Evolutionary conservation across 2,888 invertebrate genomes (phyloP).

Genomic region (Drosophila melanocephala): DNA sequence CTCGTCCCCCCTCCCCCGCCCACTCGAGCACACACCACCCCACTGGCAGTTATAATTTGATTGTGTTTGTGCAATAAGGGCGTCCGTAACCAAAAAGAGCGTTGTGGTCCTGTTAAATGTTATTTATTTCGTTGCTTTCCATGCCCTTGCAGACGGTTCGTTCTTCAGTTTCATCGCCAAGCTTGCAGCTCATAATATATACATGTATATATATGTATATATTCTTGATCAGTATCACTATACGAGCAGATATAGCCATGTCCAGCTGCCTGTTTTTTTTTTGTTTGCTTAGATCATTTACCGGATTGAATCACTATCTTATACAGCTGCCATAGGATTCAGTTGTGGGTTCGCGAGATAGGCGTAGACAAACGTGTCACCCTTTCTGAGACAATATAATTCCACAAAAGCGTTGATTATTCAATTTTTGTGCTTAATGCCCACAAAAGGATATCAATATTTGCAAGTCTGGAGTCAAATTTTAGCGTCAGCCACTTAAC

Average conservation of each 20-base stretch:
- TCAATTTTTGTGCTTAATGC: not conserved
- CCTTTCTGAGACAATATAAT: not conserved
- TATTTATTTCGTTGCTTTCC: conserved; percentile 36
- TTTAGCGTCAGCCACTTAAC: not conserved
- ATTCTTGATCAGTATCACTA: not conserved
- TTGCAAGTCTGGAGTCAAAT: too few relatives aligned
- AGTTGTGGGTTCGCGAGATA: not conserved
- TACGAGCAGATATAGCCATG: not conserved
- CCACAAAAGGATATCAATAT: not conserved
- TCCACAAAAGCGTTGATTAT: not conserved
- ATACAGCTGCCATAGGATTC: not conserved
- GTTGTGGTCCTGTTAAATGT: conserved; percentile 44
- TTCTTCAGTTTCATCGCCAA: not conserved
- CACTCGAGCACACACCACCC: not conserved
- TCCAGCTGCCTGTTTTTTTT: not conserved
- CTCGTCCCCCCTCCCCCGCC: not conserved
- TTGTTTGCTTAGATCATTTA: not conserved
- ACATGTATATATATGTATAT: not conserved
- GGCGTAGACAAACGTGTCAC: not conserved
- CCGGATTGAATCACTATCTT: not conserved
- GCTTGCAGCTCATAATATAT: not conserved
- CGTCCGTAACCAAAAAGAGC: conserved; percentile 23
- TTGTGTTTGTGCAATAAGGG: conserved; percentile 61
- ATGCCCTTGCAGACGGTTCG: not conserved
- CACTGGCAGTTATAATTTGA: conserved; percentile 56